These are phyloP conservation scores for Cryptomyrus ogoouensis DNA, from an alignment of 2,113 vertebrate genomes.

Conservation along the genomic window DNA sequence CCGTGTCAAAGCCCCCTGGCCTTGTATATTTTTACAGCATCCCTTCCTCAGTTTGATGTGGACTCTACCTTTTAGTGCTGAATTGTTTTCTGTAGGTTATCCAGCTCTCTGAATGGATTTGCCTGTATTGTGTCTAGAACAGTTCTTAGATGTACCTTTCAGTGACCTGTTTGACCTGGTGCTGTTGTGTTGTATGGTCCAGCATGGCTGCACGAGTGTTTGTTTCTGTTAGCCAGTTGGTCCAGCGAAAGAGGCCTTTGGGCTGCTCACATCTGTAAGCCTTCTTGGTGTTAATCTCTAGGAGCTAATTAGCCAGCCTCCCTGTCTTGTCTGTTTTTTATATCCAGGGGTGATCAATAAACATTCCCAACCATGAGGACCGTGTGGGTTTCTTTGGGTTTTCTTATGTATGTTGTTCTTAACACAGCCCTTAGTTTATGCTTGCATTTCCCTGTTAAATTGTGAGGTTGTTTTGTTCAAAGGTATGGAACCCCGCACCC, in stretches of 20 bases:
- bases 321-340: constrained; percentile 10
- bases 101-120: not conserved
- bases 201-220: not conserved
- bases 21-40: constrained; percentile 29
- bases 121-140: not conserved
- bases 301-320: constrained; percentile 15
- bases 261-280: constrained; percentile 15
- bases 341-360: constrained; percentile 14
- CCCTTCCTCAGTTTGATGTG: constrained; percentile 2
- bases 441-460: not conserved
- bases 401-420: not conserved
- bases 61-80: not conserved
- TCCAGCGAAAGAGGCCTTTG: not conserved
- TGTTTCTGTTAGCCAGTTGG: constrained; percentile 22
- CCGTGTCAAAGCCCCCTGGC: not conserved
- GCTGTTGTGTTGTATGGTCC: not conserved
- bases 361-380: not conserved
- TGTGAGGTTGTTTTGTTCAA: not conserved
- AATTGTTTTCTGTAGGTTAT: not conserved
- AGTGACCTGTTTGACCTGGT: not conserved
- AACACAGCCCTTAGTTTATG: not conserved
- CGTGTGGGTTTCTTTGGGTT: not conserved
- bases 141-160: not conserved
- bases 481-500: not conserved
- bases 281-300: constrained; percentile 9